phyloP scores from a whole-genome alignment of 2,113 vertebrate genomes.

The Glareola pratincola region DNA sequence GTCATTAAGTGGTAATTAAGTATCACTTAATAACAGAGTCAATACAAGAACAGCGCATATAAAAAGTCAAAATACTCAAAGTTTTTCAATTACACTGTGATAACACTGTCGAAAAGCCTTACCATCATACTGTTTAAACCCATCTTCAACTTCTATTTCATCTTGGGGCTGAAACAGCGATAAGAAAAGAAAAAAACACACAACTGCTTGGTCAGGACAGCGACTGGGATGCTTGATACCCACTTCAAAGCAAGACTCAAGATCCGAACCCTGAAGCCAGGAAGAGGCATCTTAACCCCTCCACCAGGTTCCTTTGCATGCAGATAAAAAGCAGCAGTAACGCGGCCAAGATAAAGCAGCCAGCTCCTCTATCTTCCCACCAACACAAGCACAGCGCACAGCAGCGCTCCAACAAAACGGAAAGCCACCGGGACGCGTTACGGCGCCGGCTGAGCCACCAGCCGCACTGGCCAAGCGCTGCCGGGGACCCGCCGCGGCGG shows the following conservation, averaged over 20 bases:
- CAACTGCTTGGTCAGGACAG: not conserved
- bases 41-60: accelerated
- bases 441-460: not conserved
- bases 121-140: slow-evolving; percentile 99
- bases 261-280: not conserved
- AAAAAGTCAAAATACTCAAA: not conserved
- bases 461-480: not conserved
- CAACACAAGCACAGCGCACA: not conserved
- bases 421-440: accelerated
- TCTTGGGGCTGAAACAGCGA: slow-evolving; percentile 95
- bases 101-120: slow-evolving; percentile 70
- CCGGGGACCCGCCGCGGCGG: not conserved
- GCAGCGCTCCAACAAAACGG: accelerated
- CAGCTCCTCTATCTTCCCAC: not conserved
- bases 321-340: not conserved
- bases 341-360: not conserved
- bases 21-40: not conserved
- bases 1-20: not conserved
- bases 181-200: not conserved
- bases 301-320: not conserved
- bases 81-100: not conserved
- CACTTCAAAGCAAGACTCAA: not conserved
- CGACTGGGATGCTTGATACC: not conserved
- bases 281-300: not conserved
- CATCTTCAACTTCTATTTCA: slow-evolving; percentile 94